Conservation (phyloP, 2,113 vertebrate genomes). For the Chrysemys picta region DNA sequence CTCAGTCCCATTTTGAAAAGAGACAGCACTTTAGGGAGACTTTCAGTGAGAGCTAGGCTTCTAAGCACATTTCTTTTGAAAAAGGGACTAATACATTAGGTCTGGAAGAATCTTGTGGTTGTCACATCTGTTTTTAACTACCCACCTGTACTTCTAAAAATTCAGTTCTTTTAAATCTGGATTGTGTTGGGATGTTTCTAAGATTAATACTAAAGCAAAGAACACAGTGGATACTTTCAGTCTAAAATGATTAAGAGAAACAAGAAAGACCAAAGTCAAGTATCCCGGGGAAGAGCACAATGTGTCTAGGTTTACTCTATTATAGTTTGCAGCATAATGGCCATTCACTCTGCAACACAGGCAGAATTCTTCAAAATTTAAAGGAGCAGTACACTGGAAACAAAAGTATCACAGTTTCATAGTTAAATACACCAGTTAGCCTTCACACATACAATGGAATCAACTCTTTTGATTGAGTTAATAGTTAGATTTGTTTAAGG, state of each 20-base stretch:
- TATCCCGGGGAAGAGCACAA: not conserved
- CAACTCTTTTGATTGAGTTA: not conserved
- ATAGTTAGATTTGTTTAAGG: not conserved
- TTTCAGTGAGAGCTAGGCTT: not conserved
- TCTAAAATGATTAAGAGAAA: not conserved
- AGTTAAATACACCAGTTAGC: not conserved
- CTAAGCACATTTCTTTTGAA: not conserved
- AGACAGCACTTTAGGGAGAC: not conserved
- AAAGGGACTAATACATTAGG: not conserved
- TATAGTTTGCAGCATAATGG: not conserved
- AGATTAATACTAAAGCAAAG: not conserved
- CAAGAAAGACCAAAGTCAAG: not conserved
- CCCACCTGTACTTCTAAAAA: not conserved
- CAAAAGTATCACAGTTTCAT: not conserved
- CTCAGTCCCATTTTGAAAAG: not conserved
- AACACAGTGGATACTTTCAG: not conserved
- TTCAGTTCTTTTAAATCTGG: not conserved
- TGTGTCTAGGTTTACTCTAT: not conserved
- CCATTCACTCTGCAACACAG: not conserved
- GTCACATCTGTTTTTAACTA: not conserved
- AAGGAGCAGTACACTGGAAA: not conserved
- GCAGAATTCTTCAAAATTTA: not conserved
- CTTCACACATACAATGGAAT: not conserved
- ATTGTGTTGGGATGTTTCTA: not conserved
- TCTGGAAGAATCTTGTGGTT: not conserved